Evolutionary conservation across 2,797 vertebrate species (phyloP).

Genomic region (Muraenolepis orangiensis): DNA sequence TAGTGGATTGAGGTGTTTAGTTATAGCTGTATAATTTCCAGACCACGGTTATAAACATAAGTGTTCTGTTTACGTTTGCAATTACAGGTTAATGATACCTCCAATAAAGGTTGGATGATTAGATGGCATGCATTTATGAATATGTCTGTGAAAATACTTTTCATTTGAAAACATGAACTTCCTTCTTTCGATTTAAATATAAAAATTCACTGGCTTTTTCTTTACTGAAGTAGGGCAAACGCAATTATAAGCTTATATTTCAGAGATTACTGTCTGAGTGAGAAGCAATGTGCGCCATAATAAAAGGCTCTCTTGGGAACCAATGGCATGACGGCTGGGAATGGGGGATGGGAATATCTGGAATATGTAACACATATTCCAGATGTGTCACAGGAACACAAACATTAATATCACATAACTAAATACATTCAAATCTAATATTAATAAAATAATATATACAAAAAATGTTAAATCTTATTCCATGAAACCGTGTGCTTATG

Average conservation of each 20-base stretch:
- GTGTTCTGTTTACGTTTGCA: too few species aligned
- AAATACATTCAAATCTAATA: neutral
- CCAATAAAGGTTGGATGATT: neutral
- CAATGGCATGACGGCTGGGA: neutral
- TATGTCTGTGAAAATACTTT: too few species aligned
- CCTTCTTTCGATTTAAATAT: neutral
- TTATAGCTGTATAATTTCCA: too few species aligned
- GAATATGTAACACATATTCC: too few species aligned
- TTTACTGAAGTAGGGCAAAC: neutral
- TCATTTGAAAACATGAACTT: too few species aligned
- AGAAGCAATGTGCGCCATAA: neutral
- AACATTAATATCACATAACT: neutral
- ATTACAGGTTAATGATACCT: too few species aligned
- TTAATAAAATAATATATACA: too few species aligned
- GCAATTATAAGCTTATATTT: conserved; percentile 7
- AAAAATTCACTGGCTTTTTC: neutral
- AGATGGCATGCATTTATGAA: neutral
- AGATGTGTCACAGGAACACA: neutral
- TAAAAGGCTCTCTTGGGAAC: neutral
- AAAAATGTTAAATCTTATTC: too few species aligned
- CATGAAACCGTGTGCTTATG: too few species aligned
- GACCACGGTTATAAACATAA: too few species aligned
- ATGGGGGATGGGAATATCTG: too few species aligned
- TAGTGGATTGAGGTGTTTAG: too few species aligned
- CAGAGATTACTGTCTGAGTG: neutral